Percentiles rank a stretch among this genome's conserved stretches.
These are phyloP conservation scores for Oscheius sp. DNA, from an alignment of 2,888 invertebrate species.

Conservation along the genomic window DNA sequence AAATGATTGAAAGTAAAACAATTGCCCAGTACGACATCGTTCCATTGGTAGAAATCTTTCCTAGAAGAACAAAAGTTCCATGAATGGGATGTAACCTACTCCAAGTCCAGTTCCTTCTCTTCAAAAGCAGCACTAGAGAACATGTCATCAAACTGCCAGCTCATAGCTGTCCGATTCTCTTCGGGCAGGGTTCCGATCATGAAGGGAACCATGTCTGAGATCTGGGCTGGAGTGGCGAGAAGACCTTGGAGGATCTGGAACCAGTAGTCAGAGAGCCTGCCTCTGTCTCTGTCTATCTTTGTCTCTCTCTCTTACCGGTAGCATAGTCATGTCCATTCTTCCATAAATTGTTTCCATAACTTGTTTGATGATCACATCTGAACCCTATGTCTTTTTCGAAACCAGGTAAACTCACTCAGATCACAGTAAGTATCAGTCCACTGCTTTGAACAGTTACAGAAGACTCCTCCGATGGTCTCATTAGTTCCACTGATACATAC, in stretches of 20 bases:
- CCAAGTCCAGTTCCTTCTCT: conserved; percentile 44
- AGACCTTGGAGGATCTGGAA: conserved; percentile 56
- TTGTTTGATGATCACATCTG: conserved; percentile 44
- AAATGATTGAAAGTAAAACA: conserved; percentile 62
- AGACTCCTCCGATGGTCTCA: conserved; percentile 32
- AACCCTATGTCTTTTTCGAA: neutral
- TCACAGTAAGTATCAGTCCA: conserved; percentile 52
- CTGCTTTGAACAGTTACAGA: conserved; percentile 46
- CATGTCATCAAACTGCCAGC: conserved; percentile 56
- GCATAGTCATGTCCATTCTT: conserved; percentile 44
- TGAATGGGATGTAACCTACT: conserved; percentile 19
- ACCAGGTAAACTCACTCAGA: conserved; percentile 34
- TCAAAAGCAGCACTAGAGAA: conserved; percentile 62
- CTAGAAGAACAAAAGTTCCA: conserved; percentile 33
- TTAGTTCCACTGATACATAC: conserved; percentile 20
- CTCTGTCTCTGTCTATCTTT: neutral
- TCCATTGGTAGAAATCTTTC: conserved; percentile 50
- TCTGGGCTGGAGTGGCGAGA: conserved; percentile 51
- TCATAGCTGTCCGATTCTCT: conserved; percentile 39
- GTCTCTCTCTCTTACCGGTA: conserved; percentile 32
- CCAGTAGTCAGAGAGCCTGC: neutral
- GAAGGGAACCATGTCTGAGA: conserved; percentile 61
- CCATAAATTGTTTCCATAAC: conserved; percentile 51
- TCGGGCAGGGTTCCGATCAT: conserved; percentile 43
- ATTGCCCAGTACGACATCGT: conserved; percentile 60